phyloP scores from a whole-genome alignment of 2,113 vertebrate species.

The Candoia aspera region DNA sequence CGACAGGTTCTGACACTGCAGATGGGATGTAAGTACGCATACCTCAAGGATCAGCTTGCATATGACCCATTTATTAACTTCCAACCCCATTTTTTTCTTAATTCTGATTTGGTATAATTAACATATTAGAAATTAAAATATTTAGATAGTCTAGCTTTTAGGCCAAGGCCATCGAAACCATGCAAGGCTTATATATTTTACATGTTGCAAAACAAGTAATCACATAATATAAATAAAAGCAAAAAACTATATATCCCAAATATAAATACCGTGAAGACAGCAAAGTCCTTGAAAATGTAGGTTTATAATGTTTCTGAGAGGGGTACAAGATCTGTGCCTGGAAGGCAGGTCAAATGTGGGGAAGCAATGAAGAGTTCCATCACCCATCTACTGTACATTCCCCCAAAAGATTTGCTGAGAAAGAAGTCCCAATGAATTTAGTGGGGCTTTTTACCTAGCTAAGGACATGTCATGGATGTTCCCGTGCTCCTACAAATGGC shows the following conservation, averaged over 20 bases:
- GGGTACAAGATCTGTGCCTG: not conserved
- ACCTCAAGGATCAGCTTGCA: not conserved
- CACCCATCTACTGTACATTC: not conserved
- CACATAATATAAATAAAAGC: not conserved
- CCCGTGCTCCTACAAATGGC: too few species aligned
- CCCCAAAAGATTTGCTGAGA: too few species aligned
- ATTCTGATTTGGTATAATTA: not conserved
- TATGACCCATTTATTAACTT: constrained; percentile 14
- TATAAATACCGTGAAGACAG: not conserved
- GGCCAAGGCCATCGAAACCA: not conserved
- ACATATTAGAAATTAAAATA: not conserved
- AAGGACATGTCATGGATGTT: too few species aligned
- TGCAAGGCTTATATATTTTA: not conserved
- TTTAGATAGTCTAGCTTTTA: not conserved
- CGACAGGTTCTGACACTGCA: constrained; percentile 7
- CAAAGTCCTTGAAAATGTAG: not conserved
- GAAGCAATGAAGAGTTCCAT: not conserved
- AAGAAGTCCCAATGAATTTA: too few species aligned
- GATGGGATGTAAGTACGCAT: not conserved
- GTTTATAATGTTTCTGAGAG: not conserved
- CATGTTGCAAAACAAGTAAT: not conserved
- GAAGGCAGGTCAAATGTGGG: too few species aligned
- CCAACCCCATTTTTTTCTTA: not conserved
- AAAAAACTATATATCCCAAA: not conserved
- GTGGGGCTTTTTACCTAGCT: too few species aligned